Base-by-base conservation (phyloP, 2,888 invertebrate species). In the Drosophila cognata region DNA sequence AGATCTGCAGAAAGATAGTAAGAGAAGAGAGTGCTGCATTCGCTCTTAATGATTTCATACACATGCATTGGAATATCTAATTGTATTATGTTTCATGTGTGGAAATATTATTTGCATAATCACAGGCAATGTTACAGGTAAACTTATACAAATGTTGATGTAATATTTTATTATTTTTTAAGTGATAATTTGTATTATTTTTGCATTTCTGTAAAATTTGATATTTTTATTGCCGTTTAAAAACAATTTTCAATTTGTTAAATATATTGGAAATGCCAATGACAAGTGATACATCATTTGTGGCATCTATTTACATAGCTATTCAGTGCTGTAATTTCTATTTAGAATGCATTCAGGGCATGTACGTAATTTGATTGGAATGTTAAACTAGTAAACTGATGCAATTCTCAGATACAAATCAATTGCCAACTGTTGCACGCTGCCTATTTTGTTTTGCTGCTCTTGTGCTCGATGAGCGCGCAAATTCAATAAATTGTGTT, bases 401-500 rank as follows among this genome's bases (percentile, higher is more conserved):
- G 53, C 62, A 62, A 72, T 72, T 72, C 72, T 57, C 36, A 65
- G 70, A 76, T 69, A 58, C 63, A 85, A 88, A 72, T 71, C 88
- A 82, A 74, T 59, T 56, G 51, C 55, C 80, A 68, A 88, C 89
- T 84, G 79, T 79, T 81, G 82, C 78, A 58, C 38, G 52, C 7
- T 18, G 60, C 64, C 52, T 56, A 8, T 66, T 72, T 71, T 43
- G 29, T 25, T 25, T n/a, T 38, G 16, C 35, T 35, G 28, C 36
- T 7, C n/a, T 38, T 56, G 13, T 55, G n/a, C 56, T 77, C 72
- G 62, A 62, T 74, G 69, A 71, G 67, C 68, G 63, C 76, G 62
- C 63, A 80, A 86, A 89, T 86, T 81, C 77, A 89, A 89, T 89
- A 84, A 84, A 88, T 74, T 83, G 80, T 71, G 53, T 72, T 68